Evolutionary conservation across 2,888 invertebrate species (phyloP).

Genomic region (Drosophila vallismaia): DNA sequence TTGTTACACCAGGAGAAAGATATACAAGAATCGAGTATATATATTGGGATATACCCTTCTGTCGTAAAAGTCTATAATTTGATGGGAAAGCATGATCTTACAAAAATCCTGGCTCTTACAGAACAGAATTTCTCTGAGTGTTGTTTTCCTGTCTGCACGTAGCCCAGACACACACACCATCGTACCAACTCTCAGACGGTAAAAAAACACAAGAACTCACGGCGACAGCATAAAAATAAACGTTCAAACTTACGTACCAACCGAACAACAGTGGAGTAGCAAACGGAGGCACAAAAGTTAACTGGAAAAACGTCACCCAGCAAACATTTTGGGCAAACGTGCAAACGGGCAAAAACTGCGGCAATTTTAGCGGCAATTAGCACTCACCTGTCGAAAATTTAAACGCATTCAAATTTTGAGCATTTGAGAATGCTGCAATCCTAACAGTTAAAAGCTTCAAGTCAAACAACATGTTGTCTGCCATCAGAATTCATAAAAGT

Average conservation of each 20-base stretch:
- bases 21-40: neutral
- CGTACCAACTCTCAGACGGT: constrained; percentile 58
- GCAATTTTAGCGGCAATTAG: constrained; percentile 14
- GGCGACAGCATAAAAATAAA: constrained; percentile 76
- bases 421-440: neutral
- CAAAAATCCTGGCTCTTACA: too few relatives aligned
- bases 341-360: neutral
- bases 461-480: constrained; percentile 47
- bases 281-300: constrained; percentile 56
- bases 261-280: constrained; percentile 12
- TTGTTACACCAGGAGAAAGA: constrained; percentile 13
- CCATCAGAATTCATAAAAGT: constrained; percentile 64
- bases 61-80: too few relatives aligned
- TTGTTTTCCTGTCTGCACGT: constrained; percentile 76
- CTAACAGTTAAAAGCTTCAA: constrained; percentile 11
- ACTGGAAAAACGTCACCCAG: constrained; percentile 75
- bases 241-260: constrained; percentile 45
- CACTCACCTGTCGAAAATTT: constrained; percentile 11
- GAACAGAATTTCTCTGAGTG: constrained; percentile 21
- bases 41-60: too few relatives aligned
- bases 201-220: constrained; percentile 75
- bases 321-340: constrained; percentile 22
- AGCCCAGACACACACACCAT: constrained; percentile 67
- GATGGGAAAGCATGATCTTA: too few relatives aligned
- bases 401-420: constrained; percentile 7